Conservation (phyloP, 1,140 invertebrate species). For the Orchestia grillus region DNA sequence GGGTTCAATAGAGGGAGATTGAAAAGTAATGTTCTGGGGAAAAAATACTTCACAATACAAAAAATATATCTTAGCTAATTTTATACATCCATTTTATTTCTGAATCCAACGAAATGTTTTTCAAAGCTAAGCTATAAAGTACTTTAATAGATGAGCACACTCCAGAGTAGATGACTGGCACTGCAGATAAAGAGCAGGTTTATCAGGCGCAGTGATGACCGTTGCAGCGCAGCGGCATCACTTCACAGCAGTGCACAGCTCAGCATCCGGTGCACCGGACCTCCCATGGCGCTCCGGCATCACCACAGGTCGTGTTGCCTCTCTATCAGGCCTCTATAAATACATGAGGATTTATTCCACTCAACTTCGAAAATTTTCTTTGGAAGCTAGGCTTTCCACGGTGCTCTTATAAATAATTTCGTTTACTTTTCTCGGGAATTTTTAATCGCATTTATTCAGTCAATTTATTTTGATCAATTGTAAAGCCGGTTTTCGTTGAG, state of each 20-base stretch:
- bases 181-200: not conserved
- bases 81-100: not conserved
- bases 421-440: too few species aligned
- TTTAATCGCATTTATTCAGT: too few species aligned
- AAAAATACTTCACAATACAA: not conserved
- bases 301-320: not conserved
- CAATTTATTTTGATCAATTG: too few species aligned
- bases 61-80: not conserved
- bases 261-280: not conserved
- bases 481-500: too few species aligned
- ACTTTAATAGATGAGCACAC: not conserved
- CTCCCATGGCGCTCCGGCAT: not conserved
- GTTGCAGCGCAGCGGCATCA: not conserved
- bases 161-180: not conserved
- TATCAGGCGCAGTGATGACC: not conserved
- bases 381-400: too few species aligned
- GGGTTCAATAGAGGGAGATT: not conserved
- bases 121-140: not conserved
- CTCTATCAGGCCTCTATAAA: too few species aligned
- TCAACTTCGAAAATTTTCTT: too few species aligned
- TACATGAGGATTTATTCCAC: too few species aligned
- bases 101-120: not conserved
- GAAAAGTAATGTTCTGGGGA: not conserved
- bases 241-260: not conserved
- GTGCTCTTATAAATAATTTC: too few species aligned